phyloP scores from a whole-genome alignment of 2,113 vertebrate genomes.

The Athene cunicularia region DNA sequence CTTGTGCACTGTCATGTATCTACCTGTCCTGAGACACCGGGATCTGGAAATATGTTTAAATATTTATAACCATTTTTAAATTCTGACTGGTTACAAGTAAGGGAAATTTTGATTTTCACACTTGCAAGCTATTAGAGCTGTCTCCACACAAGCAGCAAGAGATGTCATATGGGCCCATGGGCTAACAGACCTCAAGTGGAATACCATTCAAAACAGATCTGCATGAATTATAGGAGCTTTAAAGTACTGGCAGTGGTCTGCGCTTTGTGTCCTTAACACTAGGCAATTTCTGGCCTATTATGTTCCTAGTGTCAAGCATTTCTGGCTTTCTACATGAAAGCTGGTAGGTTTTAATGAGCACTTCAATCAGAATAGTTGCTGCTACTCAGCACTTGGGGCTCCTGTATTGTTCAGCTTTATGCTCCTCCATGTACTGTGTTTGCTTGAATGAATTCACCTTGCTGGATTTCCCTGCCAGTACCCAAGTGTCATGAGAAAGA shows the following conservation, averaged over 20 bases:
- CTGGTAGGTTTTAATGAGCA: background rate
- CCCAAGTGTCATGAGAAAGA: background rate
- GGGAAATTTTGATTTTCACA: background rate
- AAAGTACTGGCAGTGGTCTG: background rate
- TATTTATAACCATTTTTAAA: background rate
- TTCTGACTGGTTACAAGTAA: background rate
- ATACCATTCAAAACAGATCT: background rate
- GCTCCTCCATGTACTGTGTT: background rate
- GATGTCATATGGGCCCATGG: background rate
- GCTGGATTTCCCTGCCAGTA: background rate
- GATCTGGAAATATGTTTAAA: background rate
- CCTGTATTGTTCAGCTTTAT: background rate
- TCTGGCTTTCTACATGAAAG: background rate
- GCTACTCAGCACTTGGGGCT: background rate
- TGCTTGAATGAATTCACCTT: background rate
- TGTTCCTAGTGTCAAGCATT: background rate
- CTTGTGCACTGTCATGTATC: rapidly evolving
- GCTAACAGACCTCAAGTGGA: background rate
- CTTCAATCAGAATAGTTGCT: background rate
- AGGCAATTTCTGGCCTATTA: background rate
- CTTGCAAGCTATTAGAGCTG: background rate
- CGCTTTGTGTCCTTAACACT: background rate
- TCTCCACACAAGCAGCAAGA: background rate
- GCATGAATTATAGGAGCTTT: background rate
- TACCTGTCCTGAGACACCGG: background rate